Base-by-base conservation (phyloP, 2,113 vertebrate species). In the Heterochromis multidens region DNA sequence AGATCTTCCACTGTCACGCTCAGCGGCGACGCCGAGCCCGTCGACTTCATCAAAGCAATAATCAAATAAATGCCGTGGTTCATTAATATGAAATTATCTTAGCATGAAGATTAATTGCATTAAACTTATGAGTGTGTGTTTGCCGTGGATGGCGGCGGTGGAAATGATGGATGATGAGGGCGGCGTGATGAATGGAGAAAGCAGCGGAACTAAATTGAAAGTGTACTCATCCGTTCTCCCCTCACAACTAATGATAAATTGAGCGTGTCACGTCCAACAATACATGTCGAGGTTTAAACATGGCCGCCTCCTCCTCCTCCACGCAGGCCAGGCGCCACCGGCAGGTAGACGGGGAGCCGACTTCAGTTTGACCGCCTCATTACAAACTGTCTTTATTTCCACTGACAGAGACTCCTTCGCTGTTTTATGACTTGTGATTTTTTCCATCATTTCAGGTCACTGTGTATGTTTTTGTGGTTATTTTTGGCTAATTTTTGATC, bases 191-290 rank as follows among this genome's bases (percentile, higher is more conserved):
- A 97, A 99, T 98, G 98, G 97, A 98, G 97, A 98, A 98, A 97
- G 96, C 97, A 96, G 97, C 97, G 95, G 97, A 97, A 98, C 97
- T 98, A 98, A 99, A 99, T 99, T 98, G 98, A 98, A 99, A 98
- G 98, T 98, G 98, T 98, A 98, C 98, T 98, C 98, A 98, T 98
- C 98, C 97, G 96, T 99, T 98, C 96, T 96, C 96, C 94, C 95
- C 97, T 97, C 97, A 97, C 97, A 98, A 98, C 97, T 97, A 97
- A 98, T 98, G 98, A 99, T 97, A 98, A 99, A 99, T 98, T 97
- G 98, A 98, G 97, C 98, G 97, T 98, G 98, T 99, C 98, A 96
- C 96, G 94, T 96, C 96, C 95, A 97, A 99, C 98, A 99, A 98
- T 97, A 96, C 97, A 96, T 82, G 96, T 92, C 95, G 92, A 92